phyloP scores from a whole-genome alignment of 2,888 invertebrate genomes.

The Eulithis prunata region DNA sequence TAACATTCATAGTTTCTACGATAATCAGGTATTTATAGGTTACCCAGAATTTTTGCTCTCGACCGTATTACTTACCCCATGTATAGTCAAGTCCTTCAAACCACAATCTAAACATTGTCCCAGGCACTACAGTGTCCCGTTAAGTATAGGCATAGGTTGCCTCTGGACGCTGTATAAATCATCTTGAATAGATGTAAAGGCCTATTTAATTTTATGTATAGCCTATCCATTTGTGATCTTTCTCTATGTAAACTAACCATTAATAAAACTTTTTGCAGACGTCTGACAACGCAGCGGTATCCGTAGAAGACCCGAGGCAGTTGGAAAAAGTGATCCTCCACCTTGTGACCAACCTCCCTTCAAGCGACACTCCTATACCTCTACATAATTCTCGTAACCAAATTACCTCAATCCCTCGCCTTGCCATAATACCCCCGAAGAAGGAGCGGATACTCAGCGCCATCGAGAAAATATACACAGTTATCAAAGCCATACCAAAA shows the following conservation, averaged over 20 bases:
- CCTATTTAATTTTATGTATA: no score
- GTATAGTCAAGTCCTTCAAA: no score
- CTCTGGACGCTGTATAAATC: no score
- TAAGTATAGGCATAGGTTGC: no score
- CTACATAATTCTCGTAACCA: conserved; percentile 20
- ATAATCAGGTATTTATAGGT: no score
- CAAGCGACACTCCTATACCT: conserved; percentile 40
- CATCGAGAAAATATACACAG: conserved; percentile 68
- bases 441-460: conserved; percentile 66
- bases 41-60: no score
- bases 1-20: no score
- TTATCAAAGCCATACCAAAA: conserved; percentile 53
- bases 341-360: conserved; percentile 76
- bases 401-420: conserved; percentile 33
- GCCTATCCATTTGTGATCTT: no score
- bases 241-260: not conserved
- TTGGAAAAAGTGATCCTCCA: conserved; percentile 88
- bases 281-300: conserved; percentile 48
- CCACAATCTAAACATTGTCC: no score
- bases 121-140: no score
- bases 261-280: conserved; percentile 43
- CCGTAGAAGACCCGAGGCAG: conserved; percentile 87
- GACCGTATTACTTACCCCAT: no score
- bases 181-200: no score
- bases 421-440: conserved; percentile 65